Evolutionary conservation across 1,140 invertebrate species (phyloP), one percentile per base, ranked within the genome.

Genomic region (Penaeus japonicus): DNA sequence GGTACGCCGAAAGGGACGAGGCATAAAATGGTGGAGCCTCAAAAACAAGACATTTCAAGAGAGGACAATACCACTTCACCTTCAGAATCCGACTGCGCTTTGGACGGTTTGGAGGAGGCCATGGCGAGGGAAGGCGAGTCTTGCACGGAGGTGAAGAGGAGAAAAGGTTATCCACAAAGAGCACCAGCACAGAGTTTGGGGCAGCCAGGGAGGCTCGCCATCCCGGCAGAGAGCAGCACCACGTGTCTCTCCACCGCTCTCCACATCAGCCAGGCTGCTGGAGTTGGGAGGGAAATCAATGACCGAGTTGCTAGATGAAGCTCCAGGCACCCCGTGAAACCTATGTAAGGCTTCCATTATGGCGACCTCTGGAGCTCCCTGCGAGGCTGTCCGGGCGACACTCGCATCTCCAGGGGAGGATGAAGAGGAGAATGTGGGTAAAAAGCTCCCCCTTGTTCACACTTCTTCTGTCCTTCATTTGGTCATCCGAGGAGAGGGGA

Each of bases 201-300:
- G 73, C 55, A 78, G 81, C 65, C 80, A 83, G 79, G 81, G 87
- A 88, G 87, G 83, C 87, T 83, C 87, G 87, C 87, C 87, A 88
- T 88, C 87, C 87, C 87, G 87, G 87, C 87, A 88, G 87, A 88
- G 87, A 88, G 87, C 87, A 88, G 47, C 47, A 83, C 87, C 87
- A 88, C 87, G 87, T 88, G 87, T 88, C 87, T 88, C 87, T 88
- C 80, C 80, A 73, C 80, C 87, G 65, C 80, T 84, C 87, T 88
- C 87, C 87, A 88, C 87, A 88, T 88, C 87, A 88, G 87, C 87
- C 87, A 30, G 87, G 80, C 78, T 79, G 87, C 78, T 88, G 87
- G 87, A 88, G 87, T 88, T 83, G 87, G 87, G 87, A 88, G 87
- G 87, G 87, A 88, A 88, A 88, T 88, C 87, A 88, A 88, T 88